Conservation (phyloP, 2,797 vertebrate species). For the Falco rusticolus region DNA sequence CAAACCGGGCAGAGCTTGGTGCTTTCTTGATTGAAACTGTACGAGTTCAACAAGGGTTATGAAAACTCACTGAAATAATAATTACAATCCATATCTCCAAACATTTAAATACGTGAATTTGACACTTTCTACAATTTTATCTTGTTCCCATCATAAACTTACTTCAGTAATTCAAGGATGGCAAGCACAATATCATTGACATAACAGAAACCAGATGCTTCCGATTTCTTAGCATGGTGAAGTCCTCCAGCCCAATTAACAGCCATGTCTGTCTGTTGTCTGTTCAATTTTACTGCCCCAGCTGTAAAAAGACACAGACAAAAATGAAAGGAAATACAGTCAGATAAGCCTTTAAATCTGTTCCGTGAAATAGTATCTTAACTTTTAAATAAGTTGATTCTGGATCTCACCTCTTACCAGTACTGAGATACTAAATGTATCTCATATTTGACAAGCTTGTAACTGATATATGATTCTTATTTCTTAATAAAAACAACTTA, state of each 20-base stretch:
- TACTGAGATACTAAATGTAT: neutral
- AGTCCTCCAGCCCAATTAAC: constrained; percentile 95
- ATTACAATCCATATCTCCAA: neutral
- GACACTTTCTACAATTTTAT: neutral
- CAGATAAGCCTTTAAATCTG: neutral
- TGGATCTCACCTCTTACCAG: neutral
- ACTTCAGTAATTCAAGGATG: constrained; percentile 93
- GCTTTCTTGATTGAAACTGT: neutral
- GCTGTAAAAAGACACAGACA: constrained; percentile 72
- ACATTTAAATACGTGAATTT: neutral
- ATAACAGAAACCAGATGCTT: constrained; percentile 93
- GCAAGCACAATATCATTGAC: constrained; percentile 94
- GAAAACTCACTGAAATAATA: neutral
- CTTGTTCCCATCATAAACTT: constrained; percentile 63
- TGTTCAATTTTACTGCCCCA: constrained; percentile 91
- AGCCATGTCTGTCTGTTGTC: constrained; percentile 93
- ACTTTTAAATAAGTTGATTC: neutral
- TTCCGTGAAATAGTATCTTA: neutral
- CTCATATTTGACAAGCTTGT: neutral
- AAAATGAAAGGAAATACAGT: neutral
- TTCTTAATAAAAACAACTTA: neutral
- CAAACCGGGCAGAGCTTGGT: neutral
- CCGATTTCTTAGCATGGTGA: constrained; percentile 93
- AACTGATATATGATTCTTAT: neutral
- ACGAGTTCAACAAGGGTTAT: neutral